Evolutionary conservation across 2,797 vertebrate genomes (phyloP).

Genomic region (Sebastes taczanowskii): DNA sequence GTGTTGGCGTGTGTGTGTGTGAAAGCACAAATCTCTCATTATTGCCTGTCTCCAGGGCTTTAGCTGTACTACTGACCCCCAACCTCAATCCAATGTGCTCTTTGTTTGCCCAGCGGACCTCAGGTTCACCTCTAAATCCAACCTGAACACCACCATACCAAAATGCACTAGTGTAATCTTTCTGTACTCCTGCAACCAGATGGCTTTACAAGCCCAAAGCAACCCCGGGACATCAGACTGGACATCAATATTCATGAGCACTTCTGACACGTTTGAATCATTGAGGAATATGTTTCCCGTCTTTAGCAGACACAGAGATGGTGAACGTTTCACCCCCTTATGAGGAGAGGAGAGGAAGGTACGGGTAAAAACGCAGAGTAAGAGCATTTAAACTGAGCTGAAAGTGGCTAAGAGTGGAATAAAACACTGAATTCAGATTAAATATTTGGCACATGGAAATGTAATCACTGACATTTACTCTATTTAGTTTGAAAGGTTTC

Average conservation of each 20-base stretch:
- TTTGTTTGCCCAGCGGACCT: slow-evolving; percentile 49
- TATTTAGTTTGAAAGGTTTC: slow-evolving; percentile 31
- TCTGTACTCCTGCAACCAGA: slow-evolving; percentile 42
- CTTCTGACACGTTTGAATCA: slow-evolving; percentile 58
- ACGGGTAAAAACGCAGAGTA: background rate
- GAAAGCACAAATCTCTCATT: slow-evolving; percentile 36
- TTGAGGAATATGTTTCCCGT: slow-evolving; percentile 39
- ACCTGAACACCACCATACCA: slow-evolving; percentile 17
- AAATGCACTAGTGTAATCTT: slow-evolving; percentile 50
- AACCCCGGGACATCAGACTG: slow-evolving; percentile 47
- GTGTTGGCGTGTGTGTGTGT: background rate
- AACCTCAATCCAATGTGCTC: slow-evolving; percentile 1
- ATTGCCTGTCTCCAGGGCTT: slow-evolving; percentile 25
- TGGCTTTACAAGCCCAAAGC: slow-evolving; percentile 43
- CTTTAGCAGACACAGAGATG: slow-evolving; percentile 20
- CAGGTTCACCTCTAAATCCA: slow-evolving; percentile 53
- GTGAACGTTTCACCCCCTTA: slow-evolving; percentile 28
- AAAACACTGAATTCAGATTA: slow-evolving; percentile 6
- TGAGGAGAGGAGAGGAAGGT: background rate
- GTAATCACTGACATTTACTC: slow-evolving; percentile 38
- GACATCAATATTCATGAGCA: slow-evolving; percentile 69
- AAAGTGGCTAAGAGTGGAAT: background rate
- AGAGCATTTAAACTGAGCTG: slow-evolving; percentile 14
- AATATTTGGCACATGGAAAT: slow-evolving; percentile 27
- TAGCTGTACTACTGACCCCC: slow-evolving; percentile 29